Evolutionary conservation across 2,113 vertebrate genomes (phyloP).

Genomic region (Tetraodon nigroviridis): DNA sequence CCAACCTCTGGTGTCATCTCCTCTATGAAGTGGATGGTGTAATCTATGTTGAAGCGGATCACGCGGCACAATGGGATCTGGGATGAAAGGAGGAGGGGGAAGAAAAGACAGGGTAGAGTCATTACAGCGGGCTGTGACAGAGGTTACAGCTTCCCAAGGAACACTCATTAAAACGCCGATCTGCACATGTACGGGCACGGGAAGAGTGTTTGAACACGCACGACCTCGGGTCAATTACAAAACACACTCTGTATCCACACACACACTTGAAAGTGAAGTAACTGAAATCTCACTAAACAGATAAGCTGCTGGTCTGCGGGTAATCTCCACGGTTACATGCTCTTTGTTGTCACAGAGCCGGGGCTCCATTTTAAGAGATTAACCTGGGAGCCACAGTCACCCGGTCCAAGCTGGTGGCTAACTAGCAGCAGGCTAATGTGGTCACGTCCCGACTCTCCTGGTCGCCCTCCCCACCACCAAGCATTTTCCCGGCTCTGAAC

Average conservation of each 20-base stretch:
- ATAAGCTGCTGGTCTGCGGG: constrained; percentile 57
- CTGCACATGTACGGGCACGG: background rate
- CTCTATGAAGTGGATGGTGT: constrained; percentile 99
- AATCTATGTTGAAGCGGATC: constrained; percentile 99
- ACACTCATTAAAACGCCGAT: constrained; percentile 46
- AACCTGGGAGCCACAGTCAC: constrained; percentile 56
- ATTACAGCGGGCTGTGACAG: constrained; percentile 49
- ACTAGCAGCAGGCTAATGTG: constrained; percentile 57
- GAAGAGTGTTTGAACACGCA: background rate
- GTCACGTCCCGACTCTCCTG: constrained; percentile 28
- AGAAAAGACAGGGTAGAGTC: constrained; percentile 38
- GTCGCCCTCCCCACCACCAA: constrained; percentile 43
- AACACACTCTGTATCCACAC: constrained; percentile 11
- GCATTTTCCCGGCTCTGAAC: constrained; percentile 57
- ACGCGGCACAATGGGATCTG: constrained; percentile 98
- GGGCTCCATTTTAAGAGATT: constrained; percentile 64
- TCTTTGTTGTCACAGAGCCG: constrained; percentile 63
- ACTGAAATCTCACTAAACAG: constrained; percentile 59
- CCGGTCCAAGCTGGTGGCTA: constrained; percentile 38
- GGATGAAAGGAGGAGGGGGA: constrained; percentile 45
- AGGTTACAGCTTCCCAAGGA: constrained; percentile 61
- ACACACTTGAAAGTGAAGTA: constrained; percentile 41
- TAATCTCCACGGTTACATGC: constrained; percentile 66
- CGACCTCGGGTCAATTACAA: constrained; percentile 9
- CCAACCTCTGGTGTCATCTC: constrained; percentile 99